Base-by-base conservation (phyloP, 2,888 invertebrate genomes). In the Cotesia congregata region DNA sequence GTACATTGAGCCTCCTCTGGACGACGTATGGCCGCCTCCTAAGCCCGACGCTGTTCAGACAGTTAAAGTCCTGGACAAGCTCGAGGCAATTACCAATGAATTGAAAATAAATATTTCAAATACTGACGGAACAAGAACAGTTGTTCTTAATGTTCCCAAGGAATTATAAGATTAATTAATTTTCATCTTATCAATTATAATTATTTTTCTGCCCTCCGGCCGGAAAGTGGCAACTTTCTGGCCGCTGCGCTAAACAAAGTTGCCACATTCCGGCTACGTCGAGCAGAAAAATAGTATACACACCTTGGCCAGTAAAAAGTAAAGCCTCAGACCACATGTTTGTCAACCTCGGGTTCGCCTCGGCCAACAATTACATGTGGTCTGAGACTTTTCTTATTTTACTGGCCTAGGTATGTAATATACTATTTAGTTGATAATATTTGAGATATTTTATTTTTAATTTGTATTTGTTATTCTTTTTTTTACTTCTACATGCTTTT, bases 1-100 rank as follows among this genome's bases (percentile, higher is more conserved):
- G 0, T 92, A 92, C 88, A 90, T 91, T 64, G 92, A 92, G 85
- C 90, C 92, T 4, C 92, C 92, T 3, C 90, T 92, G 74, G 92
- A 92, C 81, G 92, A 92, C 80, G 91, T 91, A 83, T 92, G 92
- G 92, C 92, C 92, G 0, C 92, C 92, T 0, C 91, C 91, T 71
- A 88, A 87, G 78, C 87, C 86, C 0, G 84, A 82, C 17, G 85
- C 81, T 7, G 82, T 83, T 30, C 80, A 81, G 15, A 77, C 78
- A 6, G 77, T 78, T 5, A 83, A 83, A 75, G 81, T 85, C 50
- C 80, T 83, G 68, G 86, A 87, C 76, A 87, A 87, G 74, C 83
- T 87, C n/a, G 86, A 86, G 59, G 81, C 84, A 1, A 77, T 87
- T 6, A 84, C 86, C 6, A 88, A 88, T 72, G 88, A 89, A 79